Evolutionary conservation across 2,113 vertebrate genomes (phyloP).

Genomic region (Onychorhynchus coronatus): DNA sequence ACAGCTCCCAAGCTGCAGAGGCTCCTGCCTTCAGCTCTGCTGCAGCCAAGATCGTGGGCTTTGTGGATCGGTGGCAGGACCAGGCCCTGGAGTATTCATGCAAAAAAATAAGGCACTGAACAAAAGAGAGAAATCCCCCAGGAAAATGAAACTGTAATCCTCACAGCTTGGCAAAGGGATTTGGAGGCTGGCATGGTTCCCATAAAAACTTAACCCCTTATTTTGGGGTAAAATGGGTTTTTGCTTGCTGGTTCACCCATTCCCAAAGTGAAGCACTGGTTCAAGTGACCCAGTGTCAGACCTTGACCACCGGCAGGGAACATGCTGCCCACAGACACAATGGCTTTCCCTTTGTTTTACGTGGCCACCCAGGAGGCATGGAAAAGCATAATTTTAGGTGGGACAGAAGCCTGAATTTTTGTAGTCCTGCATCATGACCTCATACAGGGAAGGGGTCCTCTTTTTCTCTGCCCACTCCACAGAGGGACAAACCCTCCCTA

Average conservation of each 20-base stretch:
- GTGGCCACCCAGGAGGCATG: neutral
- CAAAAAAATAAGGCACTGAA: slow-evolving; percentile 39
- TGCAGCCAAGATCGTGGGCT: neutral
- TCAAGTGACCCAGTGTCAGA: neutral
- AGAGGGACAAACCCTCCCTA: neutral
- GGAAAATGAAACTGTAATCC: slow-evolving; percentile 60
- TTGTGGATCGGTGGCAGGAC: neutral
- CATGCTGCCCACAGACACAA: neutral
- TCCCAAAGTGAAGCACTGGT: neutral
- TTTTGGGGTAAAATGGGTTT: neutral
- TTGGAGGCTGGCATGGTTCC: slow-evolving; percentile 21
- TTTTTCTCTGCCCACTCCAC: neutral
- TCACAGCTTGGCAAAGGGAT: slow-evolving; percentile 34
- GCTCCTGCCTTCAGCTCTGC: neutral
- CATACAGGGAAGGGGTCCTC: neutral
- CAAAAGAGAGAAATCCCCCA: slow-evolving; percentile 49
- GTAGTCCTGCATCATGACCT: neutral
- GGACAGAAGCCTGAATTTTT: neutral
- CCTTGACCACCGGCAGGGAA: neutral
- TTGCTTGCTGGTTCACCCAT: neutral
- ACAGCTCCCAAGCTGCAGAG: neutral
- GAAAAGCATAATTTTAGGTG: neutral
- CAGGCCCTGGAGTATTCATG: neutral
- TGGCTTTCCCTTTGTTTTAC: neutral
- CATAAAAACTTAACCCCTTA: neutral